Conservation (phyloP, 2,113 vertebrate species). For the Acrocephalus arundinaceus region DNA sequence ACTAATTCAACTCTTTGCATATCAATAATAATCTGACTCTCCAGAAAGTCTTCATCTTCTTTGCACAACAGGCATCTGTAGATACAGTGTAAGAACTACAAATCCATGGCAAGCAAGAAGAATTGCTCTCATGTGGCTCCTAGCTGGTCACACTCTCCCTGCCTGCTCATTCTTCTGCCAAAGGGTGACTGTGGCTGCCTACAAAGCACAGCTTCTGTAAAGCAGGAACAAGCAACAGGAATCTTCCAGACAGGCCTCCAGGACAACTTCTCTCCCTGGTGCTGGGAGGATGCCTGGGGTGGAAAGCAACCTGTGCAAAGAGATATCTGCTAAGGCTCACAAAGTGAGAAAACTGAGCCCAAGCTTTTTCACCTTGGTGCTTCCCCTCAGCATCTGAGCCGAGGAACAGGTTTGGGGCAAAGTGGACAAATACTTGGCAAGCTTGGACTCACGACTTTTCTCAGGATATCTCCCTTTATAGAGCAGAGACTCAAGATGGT, state of each 20-base stretch:
- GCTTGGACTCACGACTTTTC: not conserved
- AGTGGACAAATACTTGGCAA: rapidly evolving
- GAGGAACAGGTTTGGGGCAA: not conserved
- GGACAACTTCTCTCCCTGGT: not conserved
- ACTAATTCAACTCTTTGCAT: not conserved
- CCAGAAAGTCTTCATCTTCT: not conserved
- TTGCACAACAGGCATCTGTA: not conserved
- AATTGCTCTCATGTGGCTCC: not conserved
- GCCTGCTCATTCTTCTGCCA: not conserved
- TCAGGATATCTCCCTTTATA: not conserved
- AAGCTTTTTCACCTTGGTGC: not conserved
- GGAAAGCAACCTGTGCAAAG: not conserved
- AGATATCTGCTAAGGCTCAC: not conserved
- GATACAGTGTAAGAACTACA: not conserved
- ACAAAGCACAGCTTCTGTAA: not conserved
- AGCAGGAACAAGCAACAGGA: not conserved
- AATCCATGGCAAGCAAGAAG: not conserved
- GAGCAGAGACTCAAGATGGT: not conserved
- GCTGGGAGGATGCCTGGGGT: not conserved
- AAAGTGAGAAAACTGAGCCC: not conserved
- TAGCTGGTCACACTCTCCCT: not conserved
- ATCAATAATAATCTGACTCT: not conserved
- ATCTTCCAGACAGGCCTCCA: not conserved
- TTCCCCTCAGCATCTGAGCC: not conserved
- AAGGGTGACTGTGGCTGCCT: not conserved